Evolutionary conservation across 2,113 vertebrate genomes (phyloP), one percentile per base, ranked within the genome.

Genomic region (Rhodinocichla rosea): DNA sequence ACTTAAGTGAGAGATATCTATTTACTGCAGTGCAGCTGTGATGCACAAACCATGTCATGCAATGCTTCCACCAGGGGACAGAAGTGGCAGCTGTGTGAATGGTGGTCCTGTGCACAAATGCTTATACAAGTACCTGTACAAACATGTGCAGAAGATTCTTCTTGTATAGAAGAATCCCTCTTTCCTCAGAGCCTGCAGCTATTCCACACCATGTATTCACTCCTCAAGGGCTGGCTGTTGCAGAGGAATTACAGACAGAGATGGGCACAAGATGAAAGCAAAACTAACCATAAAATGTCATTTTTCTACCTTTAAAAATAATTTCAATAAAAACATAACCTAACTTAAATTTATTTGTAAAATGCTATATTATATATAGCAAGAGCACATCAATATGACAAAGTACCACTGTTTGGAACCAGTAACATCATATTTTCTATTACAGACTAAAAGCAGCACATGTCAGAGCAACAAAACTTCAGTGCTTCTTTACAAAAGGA

Each of bases 331-430:
- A 6, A 6, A 67, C 44, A 57, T 87, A 87, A 84, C 35, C 89
- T 85, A 69, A 92, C 37, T 89, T 89, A 71, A 19, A 88, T 96
- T 97, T 96, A 97, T 96, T 97, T 94, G 77, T 94, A 88, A 97
- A 97, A 94, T 92, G 91, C 89, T 94, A 78, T 93, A 95, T 94
- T 78, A 70, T 49, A 81, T 89, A 91, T 97, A 97, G 93, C 93
- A 89, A 63, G 85, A 93, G 64, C 68, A 80, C 82, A 90, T 89
- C 68, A 70, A 3, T 60, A 91, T 59, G 76, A 96, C 73, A 86
- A 81, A 87, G 68, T 80, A 90, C 68, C 80, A 52, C 49, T 74
- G 67, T 87, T 82, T 78, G 83, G 71, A 92, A 94, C 37, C 64
- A 84, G 1, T 78, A 83, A 83, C 52, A 95, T 92, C 68, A 39